Evolutionary conservation across 2,113 vertebrate genomes (phyloP).

Genomic region (Ceuthmochares aereus): DNA sequence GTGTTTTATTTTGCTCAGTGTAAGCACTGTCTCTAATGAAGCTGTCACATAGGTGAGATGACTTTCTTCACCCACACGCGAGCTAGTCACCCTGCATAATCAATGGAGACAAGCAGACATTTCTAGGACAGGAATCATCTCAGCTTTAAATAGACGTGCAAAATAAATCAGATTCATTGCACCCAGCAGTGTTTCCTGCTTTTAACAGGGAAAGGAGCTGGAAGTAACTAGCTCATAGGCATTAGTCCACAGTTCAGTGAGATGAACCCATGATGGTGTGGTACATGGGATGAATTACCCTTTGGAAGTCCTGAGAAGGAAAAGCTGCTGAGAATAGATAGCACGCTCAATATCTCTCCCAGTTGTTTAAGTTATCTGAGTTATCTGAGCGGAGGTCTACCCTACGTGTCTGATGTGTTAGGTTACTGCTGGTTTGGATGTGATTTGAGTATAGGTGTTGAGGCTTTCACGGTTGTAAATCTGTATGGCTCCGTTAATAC

Average conservation of each 20-base stretch:
- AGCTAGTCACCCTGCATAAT: neutral
- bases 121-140: slow-evolving; percentile 38
- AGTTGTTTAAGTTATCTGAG: neutral
- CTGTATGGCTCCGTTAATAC: neutral
- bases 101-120: neutral
- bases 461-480: neutral
- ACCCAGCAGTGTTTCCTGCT: neutral
- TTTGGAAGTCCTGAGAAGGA: neutral
- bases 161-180: slow-evolving; percentile 6
- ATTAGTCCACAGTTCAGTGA: neutral
- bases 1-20: neutral
- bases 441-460: neutral
- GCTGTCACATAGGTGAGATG: neutral
- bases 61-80: neutral
- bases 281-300: neutral
- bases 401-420: accelerated
- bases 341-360: neutral
- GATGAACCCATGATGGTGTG: neutral
- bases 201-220: neutral
- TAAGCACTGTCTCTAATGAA: neutral
- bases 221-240: neutral
- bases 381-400: neutral
- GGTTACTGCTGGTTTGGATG: neutral
- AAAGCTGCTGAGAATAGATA: neutral
- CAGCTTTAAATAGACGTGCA: slow-evolving; percentile 3